These are phyloP conservation scores for Eulithis testata DNA, from an alignment of 2,888 invertebrate genomes.

Conservation along the genomic window DNA sequence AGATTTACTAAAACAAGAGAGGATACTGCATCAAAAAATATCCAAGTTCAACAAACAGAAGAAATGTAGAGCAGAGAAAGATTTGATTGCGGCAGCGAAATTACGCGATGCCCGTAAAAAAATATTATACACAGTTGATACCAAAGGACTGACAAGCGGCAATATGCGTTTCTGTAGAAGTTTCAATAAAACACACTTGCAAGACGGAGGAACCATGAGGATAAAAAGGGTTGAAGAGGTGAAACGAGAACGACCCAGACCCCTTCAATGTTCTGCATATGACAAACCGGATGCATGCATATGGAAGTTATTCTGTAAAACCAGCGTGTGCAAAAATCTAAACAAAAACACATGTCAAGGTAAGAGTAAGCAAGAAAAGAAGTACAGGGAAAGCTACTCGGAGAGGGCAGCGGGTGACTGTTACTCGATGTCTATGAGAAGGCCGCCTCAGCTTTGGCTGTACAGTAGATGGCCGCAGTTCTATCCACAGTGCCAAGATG, in stretches of 20 bases:
- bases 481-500: slow-evolving; percentile 46
- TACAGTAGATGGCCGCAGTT: slow-evolving; percentile 50
- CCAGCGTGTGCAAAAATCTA: slow-evolving; percentile 9
- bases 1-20: slow-evolving; percentile 47
- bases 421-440: slow-evolving; percentile 50
- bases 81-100: slow-evolving; percentile 49
- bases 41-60: slow-evolving; percentile 37
- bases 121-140: slow-evolving; percentile 39
- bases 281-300: slow-evolving; percentile 26
- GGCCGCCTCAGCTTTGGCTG: slow-evolving; percentile 51
- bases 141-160: slow-evolving; percentile 37
- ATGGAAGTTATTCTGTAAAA: slow-evolving; percentile 28
- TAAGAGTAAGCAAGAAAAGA: neutral
- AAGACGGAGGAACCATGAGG: neutral
- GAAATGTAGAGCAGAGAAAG: slow-evolving; percentile 41
- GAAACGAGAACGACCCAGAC: slow-evolving; percentile 13
- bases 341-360: neutral
- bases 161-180: neutral
- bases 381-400: slow-evolving; percentile 24
- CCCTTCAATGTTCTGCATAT: slow-evolving; percentile 13
- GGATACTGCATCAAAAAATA: slow-evolving; percentile 39
- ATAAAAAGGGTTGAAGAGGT: slow-evolving; percentile 13
- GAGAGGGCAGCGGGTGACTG: slow-evolving; percentile 52
- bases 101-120: slow-evolving; percentile 50
- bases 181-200: neutral